Percentiles rank a stretch among this genome's conserved stretches.
Conservation (phyloP, 2,888 invertebrate species). For the Hermaeophaga mercurialis region DNA sequence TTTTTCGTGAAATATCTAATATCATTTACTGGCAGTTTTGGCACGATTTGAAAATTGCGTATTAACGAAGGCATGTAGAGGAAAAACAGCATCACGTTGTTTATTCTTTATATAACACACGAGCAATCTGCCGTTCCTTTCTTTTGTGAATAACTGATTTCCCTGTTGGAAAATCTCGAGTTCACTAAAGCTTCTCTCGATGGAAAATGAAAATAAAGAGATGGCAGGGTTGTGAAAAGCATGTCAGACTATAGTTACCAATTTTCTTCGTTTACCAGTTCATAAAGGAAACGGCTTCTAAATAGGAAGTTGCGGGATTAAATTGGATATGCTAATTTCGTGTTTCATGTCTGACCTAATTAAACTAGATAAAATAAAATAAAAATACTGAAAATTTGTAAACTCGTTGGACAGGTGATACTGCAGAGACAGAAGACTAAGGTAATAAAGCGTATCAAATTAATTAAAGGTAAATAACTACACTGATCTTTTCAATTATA, state of each 20-base stretch:
- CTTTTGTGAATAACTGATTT: constrained; percentile 20
- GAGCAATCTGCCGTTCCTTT: constrained; percentile 5
- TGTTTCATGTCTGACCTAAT: too few relatives aligned
- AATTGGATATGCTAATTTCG: background rate
- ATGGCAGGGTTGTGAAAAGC: constrained; percentile 13
- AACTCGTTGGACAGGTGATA: too few relatives aligned
- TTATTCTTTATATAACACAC: constrained; percentile 9
- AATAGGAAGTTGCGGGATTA: background rate
- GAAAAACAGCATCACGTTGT: background rate
- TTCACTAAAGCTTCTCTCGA: constrained; percentile 13
- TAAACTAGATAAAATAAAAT: too few relatives aligned
- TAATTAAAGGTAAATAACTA: too few relatives aligned
- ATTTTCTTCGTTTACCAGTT: constrained; percentile 19
- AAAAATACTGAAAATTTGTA: too few relatives aligned
- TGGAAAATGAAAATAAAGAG: constrained; percentile 21
- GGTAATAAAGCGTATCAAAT: too few relatives aligned
- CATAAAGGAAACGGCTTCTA: constrained; percentile 6
- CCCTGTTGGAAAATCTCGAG: constrained; percentile 21
- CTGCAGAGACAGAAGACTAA: too few relatives aligned
- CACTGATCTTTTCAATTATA: too few relatives aligned
- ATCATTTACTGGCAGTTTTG: background rate
- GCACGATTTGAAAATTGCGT: background rate
- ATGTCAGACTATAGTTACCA: constrained; percentile 5
- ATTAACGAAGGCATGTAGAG: background rate
- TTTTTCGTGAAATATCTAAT: too few relatives aligned